These are phyloP conservation scores for Lycophotia porphyrea DNA, from an alignment of 2,888 invertebrate species.

Conservation along the genomic window DNA sequence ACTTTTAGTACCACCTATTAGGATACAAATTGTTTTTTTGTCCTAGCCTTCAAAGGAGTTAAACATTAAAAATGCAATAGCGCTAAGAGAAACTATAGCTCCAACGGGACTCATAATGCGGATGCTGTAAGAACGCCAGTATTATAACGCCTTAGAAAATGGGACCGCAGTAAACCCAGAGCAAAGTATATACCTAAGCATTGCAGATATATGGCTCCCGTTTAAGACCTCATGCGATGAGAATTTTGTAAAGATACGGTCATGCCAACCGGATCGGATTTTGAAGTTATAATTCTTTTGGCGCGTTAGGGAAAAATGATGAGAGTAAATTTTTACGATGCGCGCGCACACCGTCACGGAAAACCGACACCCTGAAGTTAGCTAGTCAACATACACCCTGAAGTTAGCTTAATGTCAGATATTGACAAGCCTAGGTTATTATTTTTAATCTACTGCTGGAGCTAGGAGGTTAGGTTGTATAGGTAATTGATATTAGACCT, in stretches of 20 bases:
- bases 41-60: not conserved
- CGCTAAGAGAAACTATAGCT: not conserved
- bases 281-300: no score
- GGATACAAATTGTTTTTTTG: not conserved
- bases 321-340: no score
- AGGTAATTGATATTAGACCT: no score
- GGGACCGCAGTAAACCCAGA: not conserved
- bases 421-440: no score
- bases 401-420: no score
- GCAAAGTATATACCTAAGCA: not conserved
- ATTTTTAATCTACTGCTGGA: no score
- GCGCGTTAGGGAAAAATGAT: no score
- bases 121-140: not conserved
- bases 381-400: no score
- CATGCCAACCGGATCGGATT: not conserved
- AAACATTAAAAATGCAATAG: slow-evolving; percentile 15
- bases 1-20: not conserved
- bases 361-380: no score
- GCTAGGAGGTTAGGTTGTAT: no score
- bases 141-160: not conserved
- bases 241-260: not conserved
- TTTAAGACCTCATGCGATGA: not conserved
- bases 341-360: no score
- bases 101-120: slow-evolving; percentile 16
- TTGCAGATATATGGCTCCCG: not conserved